Percentiles rank a stretch among this genome's conserved stretches.
phyloP scores from a whole-genome alignment of 2,888 invertebrate genomes.

The Loripinus fragilis region DNA sequence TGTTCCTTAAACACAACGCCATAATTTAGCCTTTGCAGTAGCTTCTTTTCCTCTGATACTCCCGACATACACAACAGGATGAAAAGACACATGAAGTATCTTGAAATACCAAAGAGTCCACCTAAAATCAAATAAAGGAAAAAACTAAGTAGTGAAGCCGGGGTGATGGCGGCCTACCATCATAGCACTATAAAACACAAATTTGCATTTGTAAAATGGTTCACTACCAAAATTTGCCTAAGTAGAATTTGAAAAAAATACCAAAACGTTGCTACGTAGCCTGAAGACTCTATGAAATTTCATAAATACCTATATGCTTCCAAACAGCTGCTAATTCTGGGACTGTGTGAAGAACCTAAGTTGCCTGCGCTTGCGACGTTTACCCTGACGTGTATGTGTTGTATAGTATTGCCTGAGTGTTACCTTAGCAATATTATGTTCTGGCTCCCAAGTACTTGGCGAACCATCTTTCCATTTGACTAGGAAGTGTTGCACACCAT shows the following conservation, averaged over 20 bases:
- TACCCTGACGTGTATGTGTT: not conserved
- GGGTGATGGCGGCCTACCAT: conserved; percentile 2
- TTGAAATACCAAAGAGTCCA: not conserved
- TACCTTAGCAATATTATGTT: not conserved
- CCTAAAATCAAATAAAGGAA: not conserved
- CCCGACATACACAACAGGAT: not conserved
- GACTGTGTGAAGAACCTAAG: not conserved
- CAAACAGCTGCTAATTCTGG: too few species aligned
- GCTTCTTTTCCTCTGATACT: not conserved
- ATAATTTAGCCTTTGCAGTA: conserved; percentile 48
- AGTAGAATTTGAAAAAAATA: not conserved
- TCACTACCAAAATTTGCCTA: not conserved
- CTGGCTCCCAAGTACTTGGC: not conserved
- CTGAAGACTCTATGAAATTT: not conserved
- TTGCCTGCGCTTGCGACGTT: conserved; percentile 2
- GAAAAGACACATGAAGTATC: not conserved
- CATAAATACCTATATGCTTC: too few species aligned
- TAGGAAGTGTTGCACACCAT: not conserved
- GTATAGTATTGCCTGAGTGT: not conserved
- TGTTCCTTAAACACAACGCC: conserved; percentile 35
- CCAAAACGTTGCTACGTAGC: not conserved
- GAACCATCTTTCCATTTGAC: not conserved
- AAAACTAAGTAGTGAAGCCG: not conserved
- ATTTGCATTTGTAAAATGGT: not conserved
- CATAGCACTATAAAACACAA: not conserved